Evolutionary conservation across 2,113 vertebrate species (phyloP), one percentile per base, ranked within the genome.

Genomic region (Cyphomyrus discorhynchus): DNA sequence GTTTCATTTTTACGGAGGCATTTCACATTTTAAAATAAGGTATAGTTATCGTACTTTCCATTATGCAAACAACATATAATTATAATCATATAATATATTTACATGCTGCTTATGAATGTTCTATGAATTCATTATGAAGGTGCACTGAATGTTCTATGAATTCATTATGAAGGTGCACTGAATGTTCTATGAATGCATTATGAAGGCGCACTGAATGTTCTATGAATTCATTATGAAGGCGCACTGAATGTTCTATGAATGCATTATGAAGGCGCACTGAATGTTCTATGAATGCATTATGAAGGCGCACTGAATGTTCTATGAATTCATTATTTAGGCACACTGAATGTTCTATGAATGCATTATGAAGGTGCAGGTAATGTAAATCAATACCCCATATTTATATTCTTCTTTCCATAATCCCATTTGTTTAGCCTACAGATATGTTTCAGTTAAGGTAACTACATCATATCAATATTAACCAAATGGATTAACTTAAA

Each of bases 391-490:
- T 62, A 62, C 24, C 56, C 6, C 6, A 62, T 62, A 62, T 62
- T 62, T 62, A 62, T 62, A 62, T n/a, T 62, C 66, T 88, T 87
- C 58, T 49, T 50, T 24, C 49, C 19, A n/a, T 90, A 90, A 87
- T 92, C 88, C 56, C 21, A 62, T 62, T 87, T 88, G 58, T 91
- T 91, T 89, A 90, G 88, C 90, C 88, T 91, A 88, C 90, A 92
- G 90, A 92, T 90, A 74, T 82, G 87, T 86, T 91, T 47, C 56
- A n/a, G 24, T 62, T n/a, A 62, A 91, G 88, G 89, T 85, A 90
- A 90, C 89, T 89, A 5, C 88, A 56, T 87, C 56, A 62, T 62
- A n/a, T n/a, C 24, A 90, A 88, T 89, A 90, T 70, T 66, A 91
- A 91, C 87, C 74, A 86, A 86, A 87, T 70, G 87, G 83, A 92